phyloP scores from a whole-genome alignment of 2,113 vertebrate genomes.

The Melozone crissalis region DNA sequence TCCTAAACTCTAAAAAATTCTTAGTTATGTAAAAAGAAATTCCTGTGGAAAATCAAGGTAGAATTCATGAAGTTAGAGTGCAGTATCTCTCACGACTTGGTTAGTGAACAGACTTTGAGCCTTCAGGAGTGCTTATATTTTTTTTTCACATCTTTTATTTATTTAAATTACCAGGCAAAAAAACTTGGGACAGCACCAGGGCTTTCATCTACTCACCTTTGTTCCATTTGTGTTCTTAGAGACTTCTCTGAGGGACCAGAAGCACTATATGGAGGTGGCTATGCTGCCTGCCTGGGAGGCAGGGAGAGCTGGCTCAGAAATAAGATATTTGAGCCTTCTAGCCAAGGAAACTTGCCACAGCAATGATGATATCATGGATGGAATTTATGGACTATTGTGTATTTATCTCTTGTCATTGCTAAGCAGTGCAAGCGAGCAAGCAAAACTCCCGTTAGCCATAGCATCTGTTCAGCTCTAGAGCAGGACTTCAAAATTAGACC shows the following conservation, averaged over 20 bases:
- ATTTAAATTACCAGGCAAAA: background rate
- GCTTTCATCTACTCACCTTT: background rate
- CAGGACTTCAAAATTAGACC: constrained; percentile 25
- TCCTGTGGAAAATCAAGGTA: background rate
- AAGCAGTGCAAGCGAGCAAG: background rate
- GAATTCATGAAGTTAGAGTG: background rate
- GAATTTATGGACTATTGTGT: background rate
- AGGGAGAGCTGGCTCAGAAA: background rate
- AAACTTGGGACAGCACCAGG: background rate
- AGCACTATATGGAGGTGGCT: background rate
- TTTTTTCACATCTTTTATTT: background rate
- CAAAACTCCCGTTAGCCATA: constrained; percentile 2
- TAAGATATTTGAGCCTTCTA: background rate
- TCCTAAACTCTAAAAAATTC: background rate
- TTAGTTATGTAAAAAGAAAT: background rate
- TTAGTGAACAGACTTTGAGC: background rate
- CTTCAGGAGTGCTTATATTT: background rate
- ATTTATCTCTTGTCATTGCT: background rate
- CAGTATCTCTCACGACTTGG: background rate
- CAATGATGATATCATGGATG: background rate
- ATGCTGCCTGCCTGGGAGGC: background rate
- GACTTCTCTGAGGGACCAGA: background rate
- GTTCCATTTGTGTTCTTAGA: background rate
- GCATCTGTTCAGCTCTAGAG: constrained; percentile 36
- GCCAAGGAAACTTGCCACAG: background rate